Evolutionary conservation across 2,888 invertebrate genomes (phyloP).

Genomic region (Meteorus colon): DNA sequence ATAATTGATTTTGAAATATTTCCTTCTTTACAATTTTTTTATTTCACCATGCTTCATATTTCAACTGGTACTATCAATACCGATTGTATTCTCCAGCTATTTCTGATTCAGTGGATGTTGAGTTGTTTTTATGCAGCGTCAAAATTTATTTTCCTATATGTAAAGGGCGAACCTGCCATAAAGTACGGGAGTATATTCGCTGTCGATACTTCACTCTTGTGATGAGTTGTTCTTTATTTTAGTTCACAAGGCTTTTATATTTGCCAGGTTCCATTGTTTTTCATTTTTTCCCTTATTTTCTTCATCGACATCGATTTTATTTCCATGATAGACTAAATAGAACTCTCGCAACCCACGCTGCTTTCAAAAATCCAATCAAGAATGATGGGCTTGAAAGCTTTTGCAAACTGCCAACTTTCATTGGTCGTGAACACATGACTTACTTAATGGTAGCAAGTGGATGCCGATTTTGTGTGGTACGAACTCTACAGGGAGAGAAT

Average conservation of each 20-base stretch:
- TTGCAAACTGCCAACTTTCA: background rate
- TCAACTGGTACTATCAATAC: background rate
- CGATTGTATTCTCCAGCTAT: background rate
- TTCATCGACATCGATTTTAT: background rate
- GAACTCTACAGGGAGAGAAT: background rate
- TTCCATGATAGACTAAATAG: background rate
- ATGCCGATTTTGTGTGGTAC: conserved; percentile 29
- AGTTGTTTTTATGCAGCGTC: background rate
- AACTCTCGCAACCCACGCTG: background rate
- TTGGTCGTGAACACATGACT: background rate
- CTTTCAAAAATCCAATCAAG: background rate
- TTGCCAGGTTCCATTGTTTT: background rate
- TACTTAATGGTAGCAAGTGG: conserved; percentile 15
- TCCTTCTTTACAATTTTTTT: background rate
- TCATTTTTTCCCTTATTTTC: background rate
- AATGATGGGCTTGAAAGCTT: background rate
- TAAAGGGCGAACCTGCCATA: background rate
- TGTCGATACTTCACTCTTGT: conserved; percentile 5
- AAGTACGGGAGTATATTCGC: background rate
- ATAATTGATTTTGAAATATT: background rate
- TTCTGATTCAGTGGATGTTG: background rate
- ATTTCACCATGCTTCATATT: background rate
- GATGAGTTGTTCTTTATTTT: background rate
- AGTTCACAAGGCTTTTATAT: background rate
- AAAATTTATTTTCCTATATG: background rate